phyloP scores from a whole-genome alignment of 2,113 vertebrate species.

The Zeus faber region DNA sequence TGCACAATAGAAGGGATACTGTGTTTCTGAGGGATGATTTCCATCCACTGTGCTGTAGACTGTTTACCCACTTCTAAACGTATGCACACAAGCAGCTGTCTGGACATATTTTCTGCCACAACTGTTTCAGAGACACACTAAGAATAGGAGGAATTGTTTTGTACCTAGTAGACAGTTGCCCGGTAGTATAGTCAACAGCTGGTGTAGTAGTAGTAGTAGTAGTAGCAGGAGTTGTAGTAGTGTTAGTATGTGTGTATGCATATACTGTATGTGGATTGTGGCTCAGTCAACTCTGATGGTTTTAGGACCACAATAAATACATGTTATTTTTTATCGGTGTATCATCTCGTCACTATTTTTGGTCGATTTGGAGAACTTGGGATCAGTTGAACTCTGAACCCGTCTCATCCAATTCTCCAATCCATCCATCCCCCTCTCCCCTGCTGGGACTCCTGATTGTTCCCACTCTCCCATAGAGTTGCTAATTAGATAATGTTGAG shows the following conservation, averaged over 20 bases:
- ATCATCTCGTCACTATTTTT: neutral
- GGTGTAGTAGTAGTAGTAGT: neutral
- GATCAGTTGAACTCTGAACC: too few relatives aligned
- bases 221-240: neutral
- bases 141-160: neutral
- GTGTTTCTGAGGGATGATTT: constrained; percentile 5
- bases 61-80: constrained; percentile 38
- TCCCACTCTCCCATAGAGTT: constrained; percentile 26
- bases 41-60: neutral
- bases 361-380: neutral
- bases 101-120: constrained; percentile 38
- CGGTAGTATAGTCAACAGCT: neutral
- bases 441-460: constrained; percentile 35
- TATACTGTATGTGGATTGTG: neutral
- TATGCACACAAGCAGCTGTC: constrained; percentile 56
- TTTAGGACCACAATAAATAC: too few relatives aligned
- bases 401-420: too few relatives aligned
- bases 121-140: constrained; percentile 43
- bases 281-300: too few relatives aligned
- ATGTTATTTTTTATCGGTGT: neutral
- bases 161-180: neutral
- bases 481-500: constrained; percentile 36
- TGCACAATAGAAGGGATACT: neutral
- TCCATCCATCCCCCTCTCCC: constrained; percentile 11
- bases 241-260: constrained; percentile 5